phyloP scores from a whole-genome alignment of 2,113 vertebrate species.

The Xerus inauris region DNA sequence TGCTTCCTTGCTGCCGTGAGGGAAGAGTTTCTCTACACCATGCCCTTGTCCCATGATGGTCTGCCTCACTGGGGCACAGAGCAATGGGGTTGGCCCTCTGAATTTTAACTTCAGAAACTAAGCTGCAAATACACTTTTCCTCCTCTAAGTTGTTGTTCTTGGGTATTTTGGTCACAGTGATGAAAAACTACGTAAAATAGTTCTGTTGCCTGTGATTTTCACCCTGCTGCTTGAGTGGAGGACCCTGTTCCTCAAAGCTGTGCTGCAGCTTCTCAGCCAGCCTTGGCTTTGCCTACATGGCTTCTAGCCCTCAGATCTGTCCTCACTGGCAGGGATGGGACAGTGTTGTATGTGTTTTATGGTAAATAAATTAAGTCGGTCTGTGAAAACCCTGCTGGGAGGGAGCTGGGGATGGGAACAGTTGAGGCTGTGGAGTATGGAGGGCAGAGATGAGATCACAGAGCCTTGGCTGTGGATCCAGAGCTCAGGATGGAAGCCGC shows the following conservation, averaged over 20 bases:
- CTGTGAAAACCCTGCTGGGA: neutral
- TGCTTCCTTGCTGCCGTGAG: too few relatives aligned
- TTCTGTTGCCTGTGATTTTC: neutral
- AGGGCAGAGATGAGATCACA: too few relatives aligned
- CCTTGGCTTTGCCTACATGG: neutral
- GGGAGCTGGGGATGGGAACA: neutral
- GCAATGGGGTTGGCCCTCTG: too few relatives aligned
- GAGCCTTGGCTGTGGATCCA: too few relatives aligned
- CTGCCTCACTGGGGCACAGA: too few relatives aligned
- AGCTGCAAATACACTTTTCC: too few relatives aligned
- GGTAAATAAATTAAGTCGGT: neutral
- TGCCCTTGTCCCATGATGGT: too few relatives aligned
- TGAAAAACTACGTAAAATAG: too few relatives aligned
- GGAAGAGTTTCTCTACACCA: too few relatives aligned
- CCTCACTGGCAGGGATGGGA: fast-evolving
- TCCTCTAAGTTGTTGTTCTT: too few relatives aligned
- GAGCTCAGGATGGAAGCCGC: neutral
- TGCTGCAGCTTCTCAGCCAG: neutral
- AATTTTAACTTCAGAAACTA: too few relatives aligned
- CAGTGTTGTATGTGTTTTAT: neutral
- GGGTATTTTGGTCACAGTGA: too few relatives aligned
- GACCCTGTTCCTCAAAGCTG: neutral
- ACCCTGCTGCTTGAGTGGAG: neutral
- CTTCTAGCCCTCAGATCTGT: neutral
- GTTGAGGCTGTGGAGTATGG: neutral